These are phyloP conservation scores for Neocrepidodera transversa DNA, from an alignment of 2,888 invertebrate species.

Conservation along the genomic window DNA sequence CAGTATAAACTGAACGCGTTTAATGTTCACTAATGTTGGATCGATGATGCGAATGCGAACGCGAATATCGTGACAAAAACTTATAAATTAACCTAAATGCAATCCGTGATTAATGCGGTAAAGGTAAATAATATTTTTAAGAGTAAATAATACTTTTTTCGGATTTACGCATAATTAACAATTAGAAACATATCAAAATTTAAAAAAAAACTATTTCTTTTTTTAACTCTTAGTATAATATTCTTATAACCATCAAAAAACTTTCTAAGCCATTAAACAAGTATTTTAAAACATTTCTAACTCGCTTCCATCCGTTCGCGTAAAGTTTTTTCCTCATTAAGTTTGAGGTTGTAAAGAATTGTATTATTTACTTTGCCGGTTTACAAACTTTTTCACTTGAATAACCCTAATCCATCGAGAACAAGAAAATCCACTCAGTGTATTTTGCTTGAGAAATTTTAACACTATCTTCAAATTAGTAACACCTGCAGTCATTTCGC, in stretches of 20 bases:
- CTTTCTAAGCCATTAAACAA: no score
- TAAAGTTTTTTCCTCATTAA: background rate
- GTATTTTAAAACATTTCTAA: no score
- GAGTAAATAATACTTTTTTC: no score
- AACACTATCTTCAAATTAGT: slow-evolving; percentile 30
- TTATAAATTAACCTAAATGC: slow-evolving; percentile 13
- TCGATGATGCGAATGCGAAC: slow-evolving; percentile 27
- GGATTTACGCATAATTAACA: no score
- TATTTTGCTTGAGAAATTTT: slow-evolving; percentile 30
- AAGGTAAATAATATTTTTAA: background rate
- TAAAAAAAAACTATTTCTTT: no score
- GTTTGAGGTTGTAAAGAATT: background rate
- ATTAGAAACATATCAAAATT: no score
- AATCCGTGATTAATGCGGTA: background rate
- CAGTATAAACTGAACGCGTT: slow-evolving; percentile 19
- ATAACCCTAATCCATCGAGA: slow-evolving; percentile 24
- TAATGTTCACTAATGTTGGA: slow-evolving; percentile 34
- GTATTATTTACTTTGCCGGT: background rate
- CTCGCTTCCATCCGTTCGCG: no score
- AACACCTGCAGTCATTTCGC: slow-evolving; percentile 24
- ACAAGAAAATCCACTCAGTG: slow-evolving; percentile 30
- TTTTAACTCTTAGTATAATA: no score
- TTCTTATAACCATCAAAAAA: no score
- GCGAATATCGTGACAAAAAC: slow-evolving; percentile 23
- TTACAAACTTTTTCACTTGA: slow-evolving; percentile 25